Base-by-base conservation (phyloP, 35 echinoderm and acorn worm species). In the Apostichopus japonicus region DNA sequence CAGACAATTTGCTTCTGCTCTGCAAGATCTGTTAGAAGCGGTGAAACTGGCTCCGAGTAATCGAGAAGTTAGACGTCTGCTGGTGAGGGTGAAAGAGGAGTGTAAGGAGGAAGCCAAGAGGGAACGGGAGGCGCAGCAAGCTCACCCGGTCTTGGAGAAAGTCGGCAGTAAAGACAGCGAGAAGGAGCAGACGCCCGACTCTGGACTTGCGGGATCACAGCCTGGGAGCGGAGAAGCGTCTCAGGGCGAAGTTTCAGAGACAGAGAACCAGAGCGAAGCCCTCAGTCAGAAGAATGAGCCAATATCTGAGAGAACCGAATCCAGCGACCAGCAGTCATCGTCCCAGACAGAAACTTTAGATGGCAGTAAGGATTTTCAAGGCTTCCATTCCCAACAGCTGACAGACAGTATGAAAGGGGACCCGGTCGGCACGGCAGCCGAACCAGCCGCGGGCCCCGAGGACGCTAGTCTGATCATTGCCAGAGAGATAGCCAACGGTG, bases 41-140 rank as follows among this genome's bases (percentile, higher is more conserved):
- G 86, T 99, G 33, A 96, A 99, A 84, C 93, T 99, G 51, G 97
- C 97, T 54, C 97, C 97, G 56, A 96, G 92, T 87, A 99, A 99
- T 92, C 72, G 95, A 1, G 97, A 99, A 67, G 95, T 99, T 10
- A 87, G 97, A 19, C 87, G 97, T 54, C 91, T 99, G 52, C 93
- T 99, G 2, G 93, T 96, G 4, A 87, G 97, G 61, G 97, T 99
- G 6, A 99, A 99, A 59, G 97, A 99, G 76, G 97, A 99, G 89
- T 99, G 97, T 67, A 99, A 99, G 87, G 97, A 99, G 51, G 95
- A 99, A 22, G 94, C 97, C 19, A 96, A 92, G 87, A 95, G 80
- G 65, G 91, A 99, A 89, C 93, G 90, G 79, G 97, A 98, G 62
- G 77, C 91, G 23, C 90, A 91, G 51, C 88, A 94, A 54, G 90